These are phyloP conservation scores for Benitochromis conjunctus DNA, from an alignment of 2,113 vertebrate genomes.

Conservation along the genomic window DNA sequence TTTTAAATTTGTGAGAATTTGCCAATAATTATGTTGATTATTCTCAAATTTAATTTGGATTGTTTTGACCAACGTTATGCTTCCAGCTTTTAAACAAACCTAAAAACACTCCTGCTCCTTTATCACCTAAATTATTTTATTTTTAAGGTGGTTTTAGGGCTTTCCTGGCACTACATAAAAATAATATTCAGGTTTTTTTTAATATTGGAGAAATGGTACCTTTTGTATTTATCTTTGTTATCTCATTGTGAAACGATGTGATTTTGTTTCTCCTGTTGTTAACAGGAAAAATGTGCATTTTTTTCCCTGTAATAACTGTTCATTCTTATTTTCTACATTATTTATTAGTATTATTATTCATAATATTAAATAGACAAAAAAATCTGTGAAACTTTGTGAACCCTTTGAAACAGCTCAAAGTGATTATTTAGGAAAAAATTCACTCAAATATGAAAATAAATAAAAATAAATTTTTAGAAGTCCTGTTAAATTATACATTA, in stretches of 20 bases:
- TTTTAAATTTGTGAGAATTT: background rate
- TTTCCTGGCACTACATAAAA: too few species aligned
- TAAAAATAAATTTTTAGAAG: background rate
- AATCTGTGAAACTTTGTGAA: background rate
- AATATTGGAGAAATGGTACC: too few species aligned
- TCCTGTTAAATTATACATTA: background rate
- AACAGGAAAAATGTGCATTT: background rate
- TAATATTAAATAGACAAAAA: background rate
- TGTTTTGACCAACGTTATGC: too few species aligned
- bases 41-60: too few species aligned
- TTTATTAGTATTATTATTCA: background rate
- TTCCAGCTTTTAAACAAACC: too few species aligned
- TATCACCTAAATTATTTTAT: too few species aligned
- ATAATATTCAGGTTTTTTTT: too few species aligned
- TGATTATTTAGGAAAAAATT: background rate
- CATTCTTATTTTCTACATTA: background rate
- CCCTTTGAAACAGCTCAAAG: background rate
- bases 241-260: too few species aligned
- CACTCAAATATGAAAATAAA: background rate
- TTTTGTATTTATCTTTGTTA: too few species aligned
- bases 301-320: rapidly evolving
- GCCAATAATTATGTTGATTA: too few species aligned
- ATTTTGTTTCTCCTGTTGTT: background rate
- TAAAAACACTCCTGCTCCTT: too few species aligned
- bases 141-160: too few species aligned